Percentiles rank a stretch among this genome's conserved stretches.
Evolutionary conservation across 2,888 invertebrate genomes (phyloP).

Genomic region (Diplazon laetatorius): DNA sequence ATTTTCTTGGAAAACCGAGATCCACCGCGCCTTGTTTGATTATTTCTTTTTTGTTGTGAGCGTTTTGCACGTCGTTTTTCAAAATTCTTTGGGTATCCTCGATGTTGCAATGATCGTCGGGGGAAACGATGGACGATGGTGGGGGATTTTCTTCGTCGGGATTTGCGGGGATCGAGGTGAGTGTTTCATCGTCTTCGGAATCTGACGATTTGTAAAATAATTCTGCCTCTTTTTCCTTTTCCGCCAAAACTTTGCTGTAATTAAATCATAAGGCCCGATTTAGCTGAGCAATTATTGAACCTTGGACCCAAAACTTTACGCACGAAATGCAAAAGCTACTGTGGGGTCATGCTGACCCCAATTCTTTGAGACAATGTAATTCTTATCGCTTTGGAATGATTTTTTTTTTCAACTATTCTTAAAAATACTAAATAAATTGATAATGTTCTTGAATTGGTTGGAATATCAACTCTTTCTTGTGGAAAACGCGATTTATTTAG

Average conservation of each 20-base stretch:
- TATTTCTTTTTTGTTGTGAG: constrained; percentile 66
- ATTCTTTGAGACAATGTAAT: too few species aligned
- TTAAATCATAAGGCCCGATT: neutral
- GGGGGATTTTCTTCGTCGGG: neutral
- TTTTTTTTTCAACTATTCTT: too few species aligned
- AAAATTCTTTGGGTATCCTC: constrained; percentile 61
- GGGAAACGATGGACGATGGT: neutral
- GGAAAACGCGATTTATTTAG: too few species aligned
- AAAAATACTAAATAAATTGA: too few species aligned
- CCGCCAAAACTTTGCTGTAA: constrained; percentile 87
- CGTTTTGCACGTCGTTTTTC: constrained; percentile 62
- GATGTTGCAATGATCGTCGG: constrained; percentile 25
- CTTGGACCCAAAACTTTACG: too few species aligned
- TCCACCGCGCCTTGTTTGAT: constrained; percentile 65
- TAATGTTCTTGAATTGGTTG: too few species aligned
- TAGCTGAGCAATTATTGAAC: neutral
- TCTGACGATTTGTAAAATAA: constrained; percentile 90
- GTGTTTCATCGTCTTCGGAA: constrained; percentile 80
- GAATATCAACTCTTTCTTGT: too few species aligned
- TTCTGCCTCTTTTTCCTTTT: constrained; percentile 89
- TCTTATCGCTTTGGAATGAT: too few species aligned
- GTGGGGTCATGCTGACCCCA: too few species aligned
- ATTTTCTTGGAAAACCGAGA: constrained; percentile 65
- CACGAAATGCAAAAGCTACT: too few species aligned
- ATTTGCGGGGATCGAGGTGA: constrained; percentile 18